These are phyloP conservation scores for Glyptemys insculpta DNA, from an alignment of 2,797 vertebrate genomes.

Conservation along the genomic window DNA sequence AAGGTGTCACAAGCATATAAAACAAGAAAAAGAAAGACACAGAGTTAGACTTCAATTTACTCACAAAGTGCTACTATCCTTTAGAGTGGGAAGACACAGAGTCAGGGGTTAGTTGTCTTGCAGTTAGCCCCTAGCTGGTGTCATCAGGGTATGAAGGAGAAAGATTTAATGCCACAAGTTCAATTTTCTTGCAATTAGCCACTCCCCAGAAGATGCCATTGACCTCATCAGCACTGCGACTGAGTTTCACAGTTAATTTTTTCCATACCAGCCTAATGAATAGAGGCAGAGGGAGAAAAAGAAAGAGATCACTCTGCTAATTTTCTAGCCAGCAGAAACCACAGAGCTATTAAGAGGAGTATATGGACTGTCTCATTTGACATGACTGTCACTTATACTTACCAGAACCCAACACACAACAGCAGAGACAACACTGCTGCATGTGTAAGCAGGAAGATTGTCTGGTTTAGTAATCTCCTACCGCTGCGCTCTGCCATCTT, in stretches of 20 bases:
- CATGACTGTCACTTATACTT: not conserved
- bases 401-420: not conserved
- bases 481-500: not conserved
- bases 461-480: not conserved
- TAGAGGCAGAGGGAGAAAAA: not conserved
- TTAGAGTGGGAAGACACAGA: not conserved
- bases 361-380: not conserved
- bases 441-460: not conserved
- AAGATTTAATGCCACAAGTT: conserved; percentile 4
- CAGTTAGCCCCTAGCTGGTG: not conserved
- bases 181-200: conserved; percentile 58
- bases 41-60: conserved; percentile 28
- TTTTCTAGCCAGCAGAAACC: conserved; percentile 4
- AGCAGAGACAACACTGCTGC: no score
- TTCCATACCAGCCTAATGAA: not conserved
- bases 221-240: conserved; percentile 28
- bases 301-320: not conserved
- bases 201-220: conserved; percentile 49
- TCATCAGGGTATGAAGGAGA: not conserved
- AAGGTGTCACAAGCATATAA: conserved; percentile 47
- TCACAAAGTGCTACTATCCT: not conserved
- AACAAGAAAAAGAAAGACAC: conserved; percentile 6
- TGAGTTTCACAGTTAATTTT: not conserved
- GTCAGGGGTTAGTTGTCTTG: rapidly evolving
- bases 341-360: not conserved